phyloP scores from a whole-genome alignment of 2,113 vertebrate genomes.

The Salvelinus sp. region DNA sequence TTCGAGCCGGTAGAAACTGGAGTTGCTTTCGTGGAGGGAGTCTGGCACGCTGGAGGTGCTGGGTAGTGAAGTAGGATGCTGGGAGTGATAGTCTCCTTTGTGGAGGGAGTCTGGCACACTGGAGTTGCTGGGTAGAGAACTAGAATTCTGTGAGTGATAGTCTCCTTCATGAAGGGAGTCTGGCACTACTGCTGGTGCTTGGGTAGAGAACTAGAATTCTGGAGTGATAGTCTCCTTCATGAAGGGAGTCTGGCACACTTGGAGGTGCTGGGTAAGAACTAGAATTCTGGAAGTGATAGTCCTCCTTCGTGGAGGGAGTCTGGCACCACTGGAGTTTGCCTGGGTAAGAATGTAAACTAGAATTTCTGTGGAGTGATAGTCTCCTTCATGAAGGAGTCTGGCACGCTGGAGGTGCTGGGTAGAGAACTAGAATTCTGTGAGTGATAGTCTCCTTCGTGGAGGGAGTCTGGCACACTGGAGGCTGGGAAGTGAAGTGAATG shows the following conservation, averaged over 20 bases:
- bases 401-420: conserved; percentile 19
- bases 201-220: conserved; percentile 18
- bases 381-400: conserved; percentile 14
- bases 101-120: conserved; percentile 14
- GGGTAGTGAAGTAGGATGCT: conserved; percentile 18
- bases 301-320: conserved; percentile 11
- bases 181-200: conserved; percentile 22
- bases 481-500: conserved; percentile 19
- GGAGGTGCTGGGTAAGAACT: conserved; percentile 24
- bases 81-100: conserved; percentile 25
- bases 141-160: conserved; percentile 21
- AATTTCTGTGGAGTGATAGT: conserved; percentile 21
- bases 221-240: conserved; percentile 23
- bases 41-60: conserved; percentile 17
- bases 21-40: conserved; percentile 8
- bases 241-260: conserved; percentile 21
- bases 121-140: conserved; percentile 20
- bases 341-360: conserved; percentile 20
- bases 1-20: conserved; percentile 40
- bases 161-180: conserved; percentile 12
- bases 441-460: conserved; percentile 12
- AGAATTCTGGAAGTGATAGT: conserved; percentile 28
- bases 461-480: conserved; percentile 16
- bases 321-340: conserved; percentile 22
- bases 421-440: conserved; percentile 19